Evolutionary conservation across 2,113 vertebrate species (phyloP), one percentile per base, ranked within the genome.

Genomic region (Bufo bufo): DNA sequence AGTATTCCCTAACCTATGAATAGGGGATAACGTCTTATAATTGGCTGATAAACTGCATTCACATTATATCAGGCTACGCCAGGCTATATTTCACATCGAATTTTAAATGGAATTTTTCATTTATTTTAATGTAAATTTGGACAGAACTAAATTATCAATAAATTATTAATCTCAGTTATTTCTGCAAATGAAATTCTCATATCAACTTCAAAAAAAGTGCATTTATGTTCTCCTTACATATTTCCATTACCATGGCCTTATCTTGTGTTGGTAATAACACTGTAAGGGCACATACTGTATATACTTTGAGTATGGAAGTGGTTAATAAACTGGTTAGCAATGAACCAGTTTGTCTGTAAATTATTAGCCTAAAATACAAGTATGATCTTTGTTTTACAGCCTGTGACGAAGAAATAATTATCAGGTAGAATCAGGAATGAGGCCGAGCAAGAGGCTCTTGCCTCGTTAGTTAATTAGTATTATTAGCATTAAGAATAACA

Each of bases 321-420:
- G 59, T 19, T 82, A 82, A 82, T n/a, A 13, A n/a, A 49, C 59
- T 65, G 17, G 20, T 82, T 33, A 83, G 58, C 54, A 78, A 69
- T 66, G 45, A 86, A 9, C 85, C 59, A 69, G 61, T 54, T 66
- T 79, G 33, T 61, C 85, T 86, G 72, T 84, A 84, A 84, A 88
- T 88, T 77, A 88, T 88, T 88, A 88, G 71, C 72, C 54, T n/a
- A 77, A 77, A 82, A 88, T 50, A 66, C 82, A 89, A n/a, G 61
- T 49, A 20, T 65, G 72, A 58, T 58, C 81, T 82, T 78, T 84
- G 81, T 58, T 84, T 84, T 89, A 77, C n/a, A 69, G 71, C 74
- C 59, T 66, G 59, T 89, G 69, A 89, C 61, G 16, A 84, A 84
- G 33, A 43, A 74, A 89, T 89, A 89, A 89, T 78, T 84, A 89